Base-by-base conservation (phyloP, 2,888 invertebrate species). In the Macaria notata region DNA sequence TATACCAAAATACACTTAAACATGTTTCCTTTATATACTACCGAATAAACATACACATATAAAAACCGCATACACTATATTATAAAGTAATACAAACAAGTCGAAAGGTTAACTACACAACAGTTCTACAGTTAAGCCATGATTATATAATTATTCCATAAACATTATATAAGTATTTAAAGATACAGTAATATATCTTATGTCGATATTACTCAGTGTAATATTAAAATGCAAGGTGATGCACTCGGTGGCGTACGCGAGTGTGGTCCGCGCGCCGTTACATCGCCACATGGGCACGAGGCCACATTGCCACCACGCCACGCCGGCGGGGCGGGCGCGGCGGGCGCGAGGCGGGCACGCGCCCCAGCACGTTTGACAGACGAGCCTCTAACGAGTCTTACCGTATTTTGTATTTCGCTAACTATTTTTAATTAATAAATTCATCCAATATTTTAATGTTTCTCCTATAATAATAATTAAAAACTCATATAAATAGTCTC, bases 381-480 rank as follows among this genome's bases (percentile, higher is more conserved):
- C 84, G 78, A 86, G 85, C 87, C 89, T 86, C 86, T 86, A 88
- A 86, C 82, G 87, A 87, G 82, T 88, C 90, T 90, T 91, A 90
- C 80, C 88, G 86, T 91, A 90, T 88, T 41, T 88, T 89, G 90
- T 90, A 91, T 88, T 91, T 90, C 81, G 89, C 91, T 91, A 90
- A 90, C 90, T 91, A 91, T 90, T 89, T 58, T 91, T 91, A 90
- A 89, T 89, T 91, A 90, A 91, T 91, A 91, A 90, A 91, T 91
- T 91, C 90, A 87, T 90, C 88, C 88, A 89, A 90, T 90, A 90
- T 88, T 85, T 90, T 84, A 84, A 89, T 88, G 79, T 80, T 84
- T 83, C 84, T 79, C 89, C 88, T 90, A 91, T 89, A 90, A 88
- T 89, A 89, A 90, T 89, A 89, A 89, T 89, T 86, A 89, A 88